phyloP scores from a whole-genome alignment of 2,113 vertebrate genomes.

The Otus sunia region DNA sequence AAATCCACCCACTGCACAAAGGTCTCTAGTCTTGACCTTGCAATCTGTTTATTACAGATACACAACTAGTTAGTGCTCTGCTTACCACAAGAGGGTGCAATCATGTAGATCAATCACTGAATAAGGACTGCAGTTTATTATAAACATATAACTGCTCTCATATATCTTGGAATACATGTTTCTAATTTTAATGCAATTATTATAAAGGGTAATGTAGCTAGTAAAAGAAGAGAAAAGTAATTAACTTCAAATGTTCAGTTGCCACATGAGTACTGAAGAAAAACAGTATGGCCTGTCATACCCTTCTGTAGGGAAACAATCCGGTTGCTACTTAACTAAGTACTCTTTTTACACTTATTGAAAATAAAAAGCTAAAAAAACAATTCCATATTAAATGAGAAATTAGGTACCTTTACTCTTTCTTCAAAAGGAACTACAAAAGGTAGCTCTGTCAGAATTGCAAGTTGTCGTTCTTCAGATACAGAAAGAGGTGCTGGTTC shows the following conservation, averaged over 20 bases:
- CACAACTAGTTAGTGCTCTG: background rate
- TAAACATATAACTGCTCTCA: background rate
- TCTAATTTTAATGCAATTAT: background rate
- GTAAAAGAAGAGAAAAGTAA: background rate
- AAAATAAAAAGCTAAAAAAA: background rate
- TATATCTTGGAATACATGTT: fast-evolving
- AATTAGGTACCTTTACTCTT: constrained; percentile 90
- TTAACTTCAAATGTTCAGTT: background rate
- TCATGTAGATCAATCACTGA: background rate
- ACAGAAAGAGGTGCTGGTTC: constrained; percentile 94
- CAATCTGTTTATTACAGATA: background rate
- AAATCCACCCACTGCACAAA: background rate
- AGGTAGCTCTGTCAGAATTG: constrained; percentile 95
- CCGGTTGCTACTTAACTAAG: background rate
- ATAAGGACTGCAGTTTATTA: background rate
- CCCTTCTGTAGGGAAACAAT: background rate
- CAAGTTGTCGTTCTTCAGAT: constrained; percentile 93
- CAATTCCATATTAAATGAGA: background rate
- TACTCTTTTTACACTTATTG: background rate
- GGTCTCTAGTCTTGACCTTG: background rate
- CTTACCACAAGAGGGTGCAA: constrained; percentile 23
- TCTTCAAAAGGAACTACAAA: constrained; percentile 99
- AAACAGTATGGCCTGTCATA: background rate
- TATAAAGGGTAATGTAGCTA: background rate
- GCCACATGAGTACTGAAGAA: background rate